Base-by-base conservation (phyloP, 2,888 invertebrate species). In the Melieria omissa region DNA sequence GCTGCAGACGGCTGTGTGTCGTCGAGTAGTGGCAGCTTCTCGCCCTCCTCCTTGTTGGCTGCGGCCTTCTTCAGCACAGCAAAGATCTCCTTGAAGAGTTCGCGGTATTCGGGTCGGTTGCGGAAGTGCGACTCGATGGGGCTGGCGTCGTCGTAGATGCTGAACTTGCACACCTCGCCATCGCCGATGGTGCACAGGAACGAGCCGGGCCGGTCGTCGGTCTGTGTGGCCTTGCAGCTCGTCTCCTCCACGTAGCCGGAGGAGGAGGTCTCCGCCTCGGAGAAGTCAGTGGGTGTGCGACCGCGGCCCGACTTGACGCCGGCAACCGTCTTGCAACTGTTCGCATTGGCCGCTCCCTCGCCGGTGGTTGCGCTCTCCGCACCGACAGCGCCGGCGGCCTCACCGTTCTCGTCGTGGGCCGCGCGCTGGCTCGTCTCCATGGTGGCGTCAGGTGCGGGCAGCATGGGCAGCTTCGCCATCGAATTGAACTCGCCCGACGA, bases 161-260 rank as follows among this genome's bases (percentile, higher is more conserved):
- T 95, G 84, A 95, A 93, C 78, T 93, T 92, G 84, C 94, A 94
- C 83, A 95, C 93, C 78, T 94, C 94, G 10, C 95, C 95, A 82
- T 95, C 95, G 66, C 93, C 93, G 74, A 95, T 94, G 1, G 94
- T 93, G 87, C 94, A 95, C 65, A 95, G 88, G 86, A 95, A 93
- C 14, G 93, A 93, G n/a, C 94, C 95, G 0, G 93, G 92, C 10
- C 93, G 89, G 74, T 90, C 90, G 75, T 95, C 95, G 0, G 95
- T 95, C 83, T 95, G 95, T 5, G 95, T 95, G 3, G 90, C 90
- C 83, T 94, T 95, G 85, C 93, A 94, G 85, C 93, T 92, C 1
- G 93, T 94, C 85, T 95, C 95, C 81, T 95, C 95, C 0, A 93
- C 91, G 84, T 93, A 95, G 9, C 93, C 94, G 0, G 95, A 95